Percentiles rank a stretch among this genome's conserved stretches.
Conservation (phyloP, 1,140 invertebrate genomes). For the Papilio dardanus region DNA sequence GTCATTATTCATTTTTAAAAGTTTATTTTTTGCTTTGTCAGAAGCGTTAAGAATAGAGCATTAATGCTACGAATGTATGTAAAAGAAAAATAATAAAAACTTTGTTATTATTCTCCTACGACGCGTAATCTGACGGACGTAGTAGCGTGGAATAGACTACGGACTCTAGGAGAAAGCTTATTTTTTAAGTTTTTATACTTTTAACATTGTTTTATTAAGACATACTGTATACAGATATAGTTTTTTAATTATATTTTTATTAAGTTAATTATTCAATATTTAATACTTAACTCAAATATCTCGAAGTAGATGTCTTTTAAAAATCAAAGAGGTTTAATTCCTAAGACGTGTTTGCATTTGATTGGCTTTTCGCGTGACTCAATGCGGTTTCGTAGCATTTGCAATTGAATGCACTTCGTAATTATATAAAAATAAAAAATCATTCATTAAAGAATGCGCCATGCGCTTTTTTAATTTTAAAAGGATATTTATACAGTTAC, state of each 20-base stretch:
- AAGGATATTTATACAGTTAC: no score
- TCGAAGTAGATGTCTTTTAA: not conserved
- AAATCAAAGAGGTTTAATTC: not conserved
- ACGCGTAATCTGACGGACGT: no score
- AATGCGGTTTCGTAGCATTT: not conserved
- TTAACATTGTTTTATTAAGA: no score
- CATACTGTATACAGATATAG: no score
- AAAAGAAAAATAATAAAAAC: no score
- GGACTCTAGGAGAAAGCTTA: no score
- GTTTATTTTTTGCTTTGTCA: no score
- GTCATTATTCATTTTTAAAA: not conserved
- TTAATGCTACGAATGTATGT: not conserved
- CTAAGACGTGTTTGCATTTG: not conserved
- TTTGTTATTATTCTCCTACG: no score
- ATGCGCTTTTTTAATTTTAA: not conserved
- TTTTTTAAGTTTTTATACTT: no score
- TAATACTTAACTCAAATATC: not conserved
- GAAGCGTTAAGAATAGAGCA: not conserved
- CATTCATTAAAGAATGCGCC: not conserved
- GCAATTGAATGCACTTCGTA: slow-evolving; percentile 4
- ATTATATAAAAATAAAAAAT: not conserved
- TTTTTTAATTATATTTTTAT: no score
- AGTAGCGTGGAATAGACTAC: no score
- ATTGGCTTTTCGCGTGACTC: slow-evolving; percentile 12
- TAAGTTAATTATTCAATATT: no score